These are phyloP conservation scores for Ellobius talpinus DNA, from an alignment of 2,113 vertebrate genomes.

Conservation along the genomic window DNA sequence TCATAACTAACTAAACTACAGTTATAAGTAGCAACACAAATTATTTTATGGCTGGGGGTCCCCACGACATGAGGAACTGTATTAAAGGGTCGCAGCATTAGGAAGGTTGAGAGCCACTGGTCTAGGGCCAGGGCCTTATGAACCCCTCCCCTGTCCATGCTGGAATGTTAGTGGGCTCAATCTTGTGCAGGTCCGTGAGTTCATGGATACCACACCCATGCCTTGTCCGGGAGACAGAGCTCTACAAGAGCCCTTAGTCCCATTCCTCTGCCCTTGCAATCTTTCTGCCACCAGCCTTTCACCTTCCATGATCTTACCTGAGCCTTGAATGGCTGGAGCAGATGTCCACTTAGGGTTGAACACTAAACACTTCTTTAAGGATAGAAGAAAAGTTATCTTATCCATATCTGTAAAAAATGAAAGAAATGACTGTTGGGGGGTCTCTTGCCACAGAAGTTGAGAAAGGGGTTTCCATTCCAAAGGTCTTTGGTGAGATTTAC, in stretches of 20 bases:
- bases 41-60: neutral
- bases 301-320: neutral
- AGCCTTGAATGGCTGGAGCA: neutral
- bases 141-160: too few species aligned
- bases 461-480: neutral
- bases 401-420: neutral
- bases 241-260: neutral
- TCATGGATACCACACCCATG: neutral
- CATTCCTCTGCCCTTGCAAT: neutral
- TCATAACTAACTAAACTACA: neutral
- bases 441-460: neutral
- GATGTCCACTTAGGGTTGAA: neutral
- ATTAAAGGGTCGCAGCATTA: neutral
- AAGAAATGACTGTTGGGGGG: neutral
- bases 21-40: neutral
- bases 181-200: neutral
- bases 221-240: neutral
- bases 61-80: neutral
- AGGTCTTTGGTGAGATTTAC: neutral
- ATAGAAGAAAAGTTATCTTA: neutral
- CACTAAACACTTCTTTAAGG: neutral
- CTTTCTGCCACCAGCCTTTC: neutral
- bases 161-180: neutral
- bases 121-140: neutral
- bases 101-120: neutral